phyloP scores from a whole-genome alignment of 2,113 vertebrate species.

The Tympanuchus pallidicinctus region DNA sequence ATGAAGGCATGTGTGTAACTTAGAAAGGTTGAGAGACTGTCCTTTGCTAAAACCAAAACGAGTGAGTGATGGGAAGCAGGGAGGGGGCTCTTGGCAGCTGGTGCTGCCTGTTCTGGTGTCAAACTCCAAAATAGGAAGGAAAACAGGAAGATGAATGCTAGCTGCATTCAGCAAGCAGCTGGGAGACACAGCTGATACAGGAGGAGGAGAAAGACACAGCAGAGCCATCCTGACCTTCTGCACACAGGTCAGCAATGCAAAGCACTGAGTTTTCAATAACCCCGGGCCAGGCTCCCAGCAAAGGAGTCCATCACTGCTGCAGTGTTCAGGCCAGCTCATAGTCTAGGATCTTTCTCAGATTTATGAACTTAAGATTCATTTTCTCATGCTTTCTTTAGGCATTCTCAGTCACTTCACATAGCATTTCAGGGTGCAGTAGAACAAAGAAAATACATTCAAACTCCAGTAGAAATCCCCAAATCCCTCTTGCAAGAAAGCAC shows the following conservation, averaged over 20 bases:
- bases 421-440: not conserved
- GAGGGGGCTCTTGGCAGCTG: not conserved
- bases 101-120: not conserved
- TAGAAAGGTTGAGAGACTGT: not conserved
- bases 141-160: not conserved
- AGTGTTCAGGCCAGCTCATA: fast-evolving
- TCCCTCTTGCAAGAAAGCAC: not conserved
- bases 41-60: not conserved
- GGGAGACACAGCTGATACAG: not conserved
- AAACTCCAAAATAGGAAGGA: not conserved
- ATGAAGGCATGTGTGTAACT: not conserved
- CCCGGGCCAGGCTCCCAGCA: not conserved
- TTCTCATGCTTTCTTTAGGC: not conserved
- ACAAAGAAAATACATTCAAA: not conserved
- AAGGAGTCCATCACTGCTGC: not conserved
- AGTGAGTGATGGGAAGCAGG: not conserved
- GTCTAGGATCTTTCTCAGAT: not conserved
- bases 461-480: not conserved
- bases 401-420: not conserved
- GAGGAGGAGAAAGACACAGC: not conserved
- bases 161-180: not conserved
- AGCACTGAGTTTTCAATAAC: not conserved
- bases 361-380: no score
- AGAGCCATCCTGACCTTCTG: not conserved
- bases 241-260: not conserved